phyloP scores from a whole-genome alignment of 2,113 vertebrate genomes.

The Pongo pygmaeus region DNA sequence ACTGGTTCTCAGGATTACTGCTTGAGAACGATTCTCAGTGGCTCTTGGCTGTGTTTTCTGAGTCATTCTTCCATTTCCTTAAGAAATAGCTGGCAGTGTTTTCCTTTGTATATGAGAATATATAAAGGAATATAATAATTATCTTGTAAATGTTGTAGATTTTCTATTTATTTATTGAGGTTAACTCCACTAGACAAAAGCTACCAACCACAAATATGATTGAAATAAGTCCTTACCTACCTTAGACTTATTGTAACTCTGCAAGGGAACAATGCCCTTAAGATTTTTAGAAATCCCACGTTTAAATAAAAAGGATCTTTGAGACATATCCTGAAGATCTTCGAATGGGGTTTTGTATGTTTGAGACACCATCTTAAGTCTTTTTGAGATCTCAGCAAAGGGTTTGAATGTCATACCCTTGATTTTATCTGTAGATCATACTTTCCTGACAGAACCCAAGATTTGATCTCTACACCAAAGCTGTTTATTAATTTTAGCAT shows the following conservation, averaged over 20 bases:
- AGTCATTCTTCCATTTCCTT: neutral
- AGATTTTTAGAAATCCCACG: neutral
- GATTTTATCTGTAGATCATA: neutral
- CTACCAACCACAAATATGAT: neutral
- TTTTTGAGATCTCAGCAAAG: neutral
- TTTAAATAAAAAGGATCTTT: neutral
- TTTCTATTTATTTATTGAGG: neutral
- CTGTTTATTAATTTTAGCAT: conserved; percentile 41
- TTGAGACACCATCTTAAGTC: neutral
- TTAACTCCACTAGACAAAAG: neutral
- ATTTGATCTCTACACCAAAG: conserved; percentile 1
- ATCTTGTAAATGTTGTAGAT: neutral
- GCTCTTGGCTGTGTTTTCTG: neutral
- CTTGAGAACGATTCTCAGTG: neutral
- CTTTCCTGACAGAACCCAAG: neutral
- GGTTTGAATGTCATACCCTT: neutral
- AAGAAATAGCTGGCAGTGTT: neutral
- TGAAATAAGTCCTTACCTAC: neutral
- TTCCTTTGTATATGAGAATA: neutral
- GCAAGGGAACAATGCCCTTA: neutral
- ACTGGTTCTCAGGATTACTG: neutral
- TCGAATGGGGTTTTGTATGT: neutral
- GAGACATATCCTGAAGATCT: neutral
- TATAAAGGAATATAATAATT: neutral
- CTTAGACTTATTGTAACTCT: neutral